These are phyloP conservation scores for Sigmodon hispidus DNA, from an alignment of 2,113 vertebrate species.

Conservation along the genomic window DNA sequence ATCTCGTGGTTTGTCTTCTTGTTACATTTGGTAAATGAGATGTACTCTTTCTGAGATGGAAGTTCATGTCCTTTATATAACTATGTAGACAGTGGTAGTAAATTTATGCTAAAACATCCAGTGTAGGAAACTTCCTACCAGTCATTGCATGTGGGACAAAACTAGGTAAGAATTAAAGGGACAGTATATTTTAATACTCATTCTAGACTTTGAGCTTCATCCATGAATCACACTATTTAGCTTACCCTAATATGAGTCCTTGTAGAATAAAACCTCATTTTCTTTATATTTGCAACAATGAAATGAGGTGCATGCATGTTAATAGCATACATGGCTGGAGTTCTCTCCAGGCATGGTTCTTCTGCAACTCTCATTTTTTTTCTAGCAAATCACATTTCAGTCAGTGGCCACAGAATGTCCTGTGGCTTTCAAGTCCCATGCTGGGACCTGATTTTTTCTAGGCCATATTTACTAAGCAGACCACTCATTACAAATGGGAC, in stretches of 20 bases:
- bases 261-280: neutral
- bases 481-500: neutral
- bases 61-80: neutral
- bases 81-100: neutral
- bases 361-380: neutral
- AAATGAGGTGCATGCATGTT: neutral
- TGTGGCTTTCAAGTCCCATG: neutral
- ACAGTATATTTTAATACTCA: neutral
- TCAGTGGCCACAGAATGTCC: neutral
- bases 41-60: neutral
- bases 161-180: neutral
- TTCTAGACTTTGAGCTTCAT: neutral
- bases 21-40: neutral
- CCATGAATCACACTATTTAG: neutral
- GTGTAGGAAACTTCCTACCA: neutral
- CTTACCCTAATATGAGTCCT: neutral
- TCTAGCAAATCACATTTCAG: neutral
- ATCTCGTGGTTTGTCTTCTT: neutral
- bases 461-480: neutral
- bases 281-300: neutral
- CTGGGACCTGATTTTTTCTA: neutral
- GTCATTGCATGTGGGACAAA: neutral
- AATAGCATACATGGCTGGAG: neutral
- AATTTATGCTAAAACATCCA: neutral
- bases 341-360: neutral